Percentiles rank a stretch among this genome's conserved stretches.
Conservation (phyloP, 1,140 invertebrate genomes). For the Drosophila nikananu region DNA sequence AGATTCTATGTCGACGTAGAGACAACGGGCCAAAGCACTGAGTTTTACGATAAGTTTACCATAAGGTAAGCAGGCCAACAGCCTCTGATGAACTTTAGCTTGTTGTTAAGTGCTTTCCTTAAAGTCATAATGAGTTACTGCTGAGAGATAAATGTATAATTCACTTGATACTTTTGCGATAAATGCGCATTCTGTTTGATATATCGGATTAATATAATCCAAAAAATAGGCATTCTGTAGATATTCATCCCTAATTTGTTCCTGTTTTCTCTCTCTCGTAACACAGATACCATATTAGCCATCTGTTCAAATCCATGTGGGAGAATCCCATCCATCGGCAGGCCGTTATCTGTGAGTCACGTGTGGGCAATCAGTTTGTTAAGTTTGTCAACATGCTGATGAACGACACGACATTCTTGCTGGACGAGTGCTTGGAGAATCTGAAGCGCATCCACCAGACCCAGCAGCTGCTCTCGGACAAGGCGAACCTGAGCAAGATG, state of each 20-base stretch:
- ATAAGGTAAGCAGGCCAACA: slow-evolving; percentile 88
- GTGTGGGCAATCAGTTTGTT: slow-evolving; percentile 96
- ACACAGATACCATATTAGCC: slow-evolving; percentile 95
- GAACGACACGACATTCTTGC: slow-evolving; percentile 99
- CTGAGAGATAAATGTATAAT: background rate
- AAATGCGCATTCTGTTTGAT: too few species aligned
- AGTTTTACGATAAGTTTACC: slow-evolving; percentile 99
- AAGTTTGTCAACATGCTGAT: slow-evolving; percentile 99
- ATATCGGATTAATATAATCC: too few species aligned
- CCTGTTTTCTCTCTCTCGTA: background rate
- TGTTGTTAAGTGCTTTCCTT: background rate
- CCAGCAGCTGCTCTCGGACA: slow-evolving; percentile 92
- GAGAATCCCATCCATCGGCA: slow-evolving; percentile 88
- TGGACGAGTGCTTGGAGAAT: slow-evolving; percentile 98
- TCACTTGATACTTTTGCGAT: too few species aligned
- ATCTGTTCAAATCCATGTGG: slow-evolving; percentile 97
- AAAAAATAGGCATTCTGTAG: too few species aligned
- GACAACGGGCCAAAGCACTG: slow-evolving; percentile 97
- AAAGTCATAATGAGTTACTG: background rate
- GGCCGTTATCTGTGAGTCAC: slow-evolving; percentile 93
- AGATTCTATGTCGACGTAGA: slow-evolving; percentile 99
- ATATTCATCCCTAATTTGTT: background rate
- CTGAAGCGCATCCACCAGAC: slow-evolving; percentile 98
- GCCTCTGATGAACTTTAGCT: background rate
- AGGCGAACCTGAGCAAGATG: slow-evolving; percentile 88